A percentile compares a stretch with the other conserved stretches of the same genome.
phyloP scores from a whole-genome alignment of 2,888 invertebrate genomes.

The Drosophila cognata region DNA sequence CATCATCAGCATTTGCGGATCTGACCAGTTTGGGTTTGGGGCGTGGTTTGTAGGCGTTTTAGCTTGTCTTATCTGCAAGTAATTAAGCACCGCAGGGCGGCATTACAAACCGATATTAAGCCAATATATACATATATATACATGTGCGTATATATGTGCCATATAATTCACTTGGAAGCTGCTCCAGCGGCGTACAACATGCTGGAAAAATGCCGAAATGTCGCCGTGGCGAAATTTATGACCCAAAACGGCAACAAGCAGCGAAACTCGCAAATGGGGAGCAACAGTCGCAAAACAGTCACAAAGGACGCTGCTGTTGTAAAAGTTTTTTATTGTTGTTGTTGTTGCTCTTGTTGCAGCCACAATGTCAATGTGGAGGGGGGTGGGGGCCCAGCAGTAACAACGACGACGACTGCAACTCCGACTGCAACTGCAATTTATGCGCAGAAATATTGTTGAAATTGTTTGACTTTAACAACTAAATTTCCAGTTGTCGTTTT shows the following conservation, averaged over 20 bases:
- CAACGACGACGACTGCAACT: conserved; percentile 19
- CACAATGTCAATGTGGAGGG: conserved; percentile 65
- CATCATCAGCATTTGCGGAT: conserved; percentile 54
- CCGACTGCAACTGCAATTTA: conserved; percentile 68
- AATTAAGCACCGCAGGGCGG: conserved; percentile 60
- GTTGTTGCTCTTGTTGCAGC: conserved; percentile 39
- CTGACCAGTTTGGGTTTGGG: conserved; percentile 39
- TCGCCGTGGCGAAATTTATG: conserved; percentile 77
- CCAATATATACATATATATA: conserved; percentile 10
- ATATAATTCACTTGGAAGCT: conserved; percentile 48
- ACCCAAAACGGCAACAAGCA: conserved; percentile 68
- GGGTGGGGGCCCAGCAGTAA: conserved; percentile 4
- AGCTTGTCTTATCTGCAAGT: conserved; percentile 56
- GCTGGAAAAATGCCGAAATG: conserved; percentile 79
- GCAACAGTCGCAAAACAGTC: conserved; percentile 58
- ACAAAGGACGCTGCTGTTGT: conserved; percentile 53
- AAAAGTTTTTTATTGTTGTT: conserved; percentile 31
- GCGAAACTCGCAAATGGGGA: conserved; percentile 65
- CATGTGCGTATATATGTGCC: background rate
- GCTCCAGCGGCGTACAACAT: conserved; percentile 55
- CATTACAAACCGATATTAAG: conserved; percentile 39
- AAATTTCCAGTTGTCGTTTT: conserved; percentile 66
- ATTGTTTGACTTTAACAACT: conserved; percentile 81
- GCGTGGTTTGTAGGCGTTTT: conserved; percentile 39
- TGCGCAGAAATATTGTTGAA: conserved; percentile 78